These are phyloP conservation scores for Erebia palarica DNA, from an alignment of 2,888 invertebrate genomes.

Conservation along the genomic window DNA sequence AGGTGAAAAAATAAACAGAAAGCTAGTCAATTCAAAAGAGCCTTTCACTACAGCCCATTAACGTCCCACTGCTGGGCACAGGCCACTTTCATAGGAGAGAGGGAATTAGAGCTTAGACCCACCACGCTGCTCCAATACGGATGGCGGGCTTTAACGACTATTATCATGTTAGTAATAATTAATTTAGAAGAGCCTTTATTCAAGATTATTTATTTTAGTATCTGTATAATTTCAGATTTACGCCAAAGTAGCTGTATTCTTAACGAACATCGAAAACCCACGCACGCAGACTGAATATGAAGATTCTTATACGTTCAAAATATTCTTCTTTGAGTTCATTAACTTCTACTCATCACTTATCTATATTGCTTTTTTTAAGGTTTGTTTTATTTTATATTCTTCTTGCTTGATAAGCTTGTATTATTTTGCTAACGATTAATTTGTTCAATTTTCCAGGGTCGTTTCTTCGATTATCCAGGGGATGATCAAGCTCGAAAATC, in stretches of 20 bases:
- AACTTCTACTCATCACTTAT: conserved; percentile 99
- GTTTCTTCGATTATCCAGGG: conserved; percentile 94
- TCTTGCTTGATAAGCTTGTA: not conserved
- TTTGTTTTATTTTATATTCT: conserved; percentile 57
- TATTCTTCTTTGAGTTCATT: conserved; percentile 99
- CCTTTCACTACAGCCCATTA: too few relatives aligned
- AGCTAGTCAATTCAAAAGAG: too few relatives aligned
- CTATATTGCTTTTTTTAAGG: conserved; percentile 99
- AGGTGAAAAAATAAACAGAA: too few relatives aligned
- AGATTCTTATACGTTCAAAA: conserved; percentile 98
- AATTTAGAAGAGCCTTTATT: too few relatives aligned
- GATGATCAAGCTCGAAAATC: conserved; percentile 88
- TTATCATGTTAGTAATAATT: too few relatives aligned
- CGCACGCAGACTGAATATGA: conserved; percentile 98
- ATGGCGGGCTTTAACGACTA: too few relatives aligned
- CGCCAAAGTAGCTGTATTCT: conserved; percentile 90
- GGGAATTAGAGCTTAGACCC: too few relatives aligned
- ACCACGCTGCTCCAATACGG: too few relatives aligned
- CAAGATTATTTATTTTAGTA: not conserved
- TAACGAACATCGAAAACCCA: conserved; percentile 96
- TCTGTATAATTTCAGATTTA: conserved; percentile 84
- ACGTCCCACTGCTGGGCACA: too few relatives aligned
- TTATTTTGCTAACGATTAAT: too few relatives aligned
- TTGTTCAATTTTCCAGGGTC: conserved; percentile 80
- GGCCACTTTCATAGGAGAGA: too few relatives aligned